phyloP scores from a whole-genome alignment of 2,797 vertebrate species.

The Lacerta agilis region DNA sequence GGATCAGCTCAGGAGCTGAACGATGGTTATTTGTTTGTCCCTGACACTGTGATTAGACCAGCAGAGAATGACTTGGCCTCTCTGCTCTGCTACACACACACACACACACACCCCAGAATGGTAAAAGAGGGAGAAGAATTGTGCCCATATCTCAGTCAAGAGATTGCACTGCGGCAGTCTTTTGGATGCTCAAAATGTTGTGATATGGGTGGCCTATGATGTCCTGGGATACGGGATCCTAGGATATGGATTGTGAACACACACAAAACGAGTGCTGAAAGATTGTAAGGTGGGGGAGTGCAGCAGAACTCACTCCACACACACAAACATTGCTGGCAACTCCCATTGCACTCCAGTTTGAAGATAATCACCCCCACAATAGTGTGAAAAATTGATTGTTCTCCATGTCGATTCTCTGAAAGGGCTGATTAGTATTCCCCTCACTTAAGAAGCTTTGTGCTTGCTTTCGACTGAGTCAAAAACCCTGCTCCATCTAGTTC shows the following conservation, averaged over 20 bases:
- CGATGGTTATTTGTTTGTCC: background rate
- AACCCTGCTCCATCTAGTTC: too few relatives aligned
- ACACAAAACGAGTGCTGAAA: background rate
- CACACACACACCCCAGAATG: background rate
- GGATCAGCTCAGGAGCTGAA: constrained; percentile 1
- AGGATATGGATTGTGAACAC: too few relatives aligned
- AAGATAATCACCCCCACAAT: background rate
- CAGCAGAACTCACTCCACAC: too few relatives aligned
- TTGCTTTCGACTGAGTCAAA: too few relatives aligned
- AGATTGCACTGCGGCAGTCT: background rate
- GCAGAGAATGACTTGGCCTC: background rate
- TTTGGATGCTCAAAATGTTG: background rate
- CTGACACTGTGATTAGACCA: background rate
- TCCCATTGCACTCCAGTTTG: background rate
- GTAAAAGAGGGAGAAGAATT: background rate
- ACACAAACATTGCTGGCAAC: background rate
- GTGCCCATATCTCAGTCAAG: too few relatives aligned
- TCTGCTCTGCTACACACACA: background rate
- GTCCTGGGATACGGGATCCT: too few relatives aligned
- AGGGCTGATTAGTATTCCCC: background rate
- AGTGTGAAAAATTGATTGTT: too few relatives aligned
- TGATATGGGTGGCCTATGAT: too few relatives aligned
- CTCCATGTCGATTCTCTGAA: background rate
- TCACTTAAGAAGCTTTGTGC: background rate
- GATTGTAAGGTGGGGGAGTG: too few relatives aligned